Evolutionary conservation across 2,113 vertebrate genomes (phyloP).

Genomic region (Equus quagga): DNA sequence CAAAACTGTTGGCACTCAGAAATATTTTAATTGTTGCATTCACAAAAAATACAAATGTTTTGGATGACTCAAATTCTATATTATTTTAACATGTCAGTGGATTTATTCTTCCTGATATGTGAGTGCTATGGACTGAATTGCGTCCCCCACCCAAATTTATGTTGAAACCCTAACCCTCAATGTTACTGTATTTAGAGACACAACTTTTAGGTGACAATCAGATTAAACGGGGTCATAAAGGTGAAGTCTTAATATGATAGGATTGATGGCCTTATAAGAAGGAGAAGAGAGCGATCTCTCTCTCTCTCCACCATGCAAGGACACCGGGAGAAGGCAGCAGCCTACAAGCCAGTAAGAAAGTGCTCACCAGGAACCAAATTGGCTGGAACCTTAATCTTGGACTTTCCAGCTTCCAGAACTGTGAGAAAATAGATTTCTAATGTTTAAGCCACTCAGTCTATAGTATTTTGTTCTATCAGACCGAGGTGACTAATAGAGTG

Average conservation of each 20-base stretch:
- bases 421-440: background rate
- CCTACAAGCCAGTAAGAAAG: background rate
- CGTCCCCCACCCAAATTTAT: background rate
- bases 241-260: background rate
- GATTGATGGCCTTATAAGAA: background rate
- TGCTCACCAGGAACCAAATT: background rate
- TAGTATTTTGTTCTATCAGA: background rate
- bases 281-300: background rate
- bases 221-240: background rate
- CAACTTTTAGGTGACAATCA: background rate
- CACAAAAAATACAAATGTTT: background rate
- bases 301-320: background rate
- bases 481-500: background rate
- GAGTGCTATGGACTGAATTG: background rate
- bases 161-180: background rate
- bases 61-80: background rate
- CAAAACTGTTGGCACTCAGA: background rate
- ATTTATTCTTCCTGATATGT: background rate
- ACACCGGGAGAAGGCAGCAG: background rate
- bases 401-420: background rate
- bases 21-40: background rate
- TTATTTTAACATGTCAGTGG: background rate
- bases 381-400: background rate
- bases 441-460: background rate
- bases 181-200: background rate